Base-by-base conservation (phyloP, 2,797 vertebrate species). In the Galago senegalensis region DNA sequence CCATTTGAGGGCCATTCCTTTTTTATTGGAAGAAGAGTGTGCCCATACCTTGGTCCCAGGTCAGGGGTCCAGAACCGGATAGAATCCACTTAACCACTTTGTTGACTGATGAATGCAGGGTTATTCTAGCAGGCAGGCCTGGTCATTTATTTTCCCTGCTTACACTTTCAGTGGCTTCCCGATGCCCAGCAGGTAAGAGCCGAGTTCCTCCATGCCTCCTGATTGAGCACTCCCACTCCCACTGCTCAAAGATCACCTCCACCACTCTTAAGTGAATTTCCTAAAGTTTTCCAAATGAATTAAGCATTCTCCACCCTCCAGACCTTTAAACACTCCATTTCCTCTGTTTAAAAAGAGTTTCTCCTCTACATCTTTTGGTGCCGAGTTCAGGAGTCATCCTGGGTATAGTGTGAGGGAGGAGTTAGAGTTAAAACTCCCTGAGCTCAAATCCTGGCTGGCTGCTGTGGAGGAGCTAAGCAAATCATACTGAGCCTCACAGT, bases 71-170 rank as follows among this genome's bases (percentile, higher is more conserved):
- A 37, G n/a, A 95, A 56, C 73, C 80, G 13, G 5, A 27, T 25
- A 8, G 25, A 95, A 93, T 29, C 67, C 84, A 69, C 75, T 56
- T 95, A 7, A 4, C 87, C 94, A 53, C 29, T 96, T 87, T 40
- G 53, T 67, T 65, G 89, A 91, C 89, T 92, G 91, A 93, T 79
- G 65, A 96, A 89, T 70, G 27, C 0, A 0, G 37, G 53, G 73
- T 77, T 4, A 0, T 91, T 96, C 75, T 69, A 58, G 76, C 25
- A 94, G n/a, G 58, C 23, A 87, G 81, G 31, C 10, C 21, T 63
- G 75, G 49, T 87, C 67, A 0, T 97, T 95, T 96, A 96, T 97
- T 93, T 84, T 82, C 27, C 56, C 77, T 89, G 37, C 70, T 94
- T 96, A 95, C 75, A 29, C 49, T 89, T 93, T 76, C n/a, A 25